Conservation (phyloP, 2,888 invertebrate genomes). For the Heliconius ismenius region DNA sequence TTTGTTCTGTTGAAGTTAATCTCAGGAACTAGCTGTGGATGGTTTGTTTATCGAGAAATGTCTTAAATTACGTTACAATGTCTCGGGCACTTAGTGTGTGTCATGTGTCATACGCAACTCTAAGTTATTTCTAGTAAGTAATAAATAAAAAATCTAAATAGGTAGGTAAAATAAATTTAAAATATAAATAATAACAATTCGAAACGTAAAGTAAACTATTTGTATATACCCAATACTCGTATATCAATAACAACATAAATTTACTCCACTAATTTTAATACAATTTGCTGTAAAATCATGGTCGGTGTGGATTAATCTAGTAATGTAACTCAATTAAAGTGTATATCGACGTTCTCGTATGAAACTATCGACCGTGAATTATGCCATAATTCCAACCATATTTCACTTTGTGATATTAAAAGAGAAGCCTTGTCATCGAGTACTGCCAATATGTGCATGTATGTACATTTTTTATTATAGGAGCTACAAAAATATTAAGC, state of each 20-base stretch:
- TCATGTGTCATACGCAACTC: too few relatives aligned
- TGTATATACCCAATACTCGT: not conserved
- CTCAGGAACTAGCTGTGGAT: too few relatives aligned
- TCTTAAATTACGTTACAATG: too few relatives aligned
- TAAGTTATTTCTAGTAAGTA: too few relatives aligned
- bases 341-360: conserved; percentile 19
- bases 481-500: not conserved
- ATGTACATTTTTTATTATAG: not conserved
- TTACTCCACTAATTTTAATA: conserved; percentile 17
- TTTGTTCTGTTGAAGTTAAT: too few relatives aligned
- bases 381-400: conserved; percentile 12
- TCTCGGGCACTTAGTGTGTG: too few relatives aligned
- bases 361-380: conserved; percentile 15
- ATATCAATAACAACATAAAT: conserved; percentile 8
- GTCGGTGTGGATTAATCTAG: conserved; percentile 13
- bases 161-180: too few relatives aligned
- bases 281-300: conserved; percentile 23
- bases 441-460: not conserved
- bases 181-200: not conserved
- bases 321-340: conserved; percentile 21
- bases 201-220: not conserved
- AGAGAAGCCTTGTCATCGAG: conserved; percentile 1
- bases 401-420: conserved; percentile 21
- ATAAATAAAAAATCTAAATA: not conserved
- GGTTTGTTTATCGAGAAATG: too few relatives aligned